Evolutionary conservation across 2,797 vertebrate genomes (phyloP).

Genomic region (Saxicola maurus): DNA sequence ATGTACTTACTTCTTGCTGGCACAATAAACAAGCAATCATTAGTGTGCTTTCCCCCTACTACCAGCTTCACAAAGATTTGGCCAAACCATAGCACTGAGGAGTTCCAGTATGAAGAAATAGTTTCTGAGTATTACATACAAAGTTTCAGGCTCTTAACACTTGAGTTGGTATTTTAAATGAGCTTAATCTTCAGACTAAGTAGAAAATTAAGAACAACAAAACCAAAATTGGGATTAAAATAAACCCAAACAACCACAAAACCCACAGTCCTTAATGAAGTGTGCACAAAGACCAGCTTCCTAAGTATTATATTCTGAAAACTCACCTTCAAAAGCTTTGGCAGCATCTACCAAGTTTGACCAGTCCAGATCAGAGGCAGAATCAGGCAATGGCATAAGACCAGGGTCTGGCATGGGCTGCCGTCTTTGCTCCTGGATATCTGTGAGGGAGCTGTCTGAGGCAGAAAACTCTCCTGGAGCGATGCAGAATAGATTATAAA

Average conservation of each 20-base stretch:
- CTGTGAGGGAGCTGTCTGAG: slow-evolving; percentile 84
- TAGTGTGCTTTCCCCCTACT: not conserved
- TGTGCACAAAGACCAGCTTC: not conserved
- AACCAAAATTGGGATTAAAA: not conserved
- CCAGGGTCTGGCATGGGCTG: slow-evolving; percentile 84
- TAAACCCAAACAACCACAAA: not conserved
- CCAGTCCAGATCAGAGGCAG: slow-evolving; percentile 91
- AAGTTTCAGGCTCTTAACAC: not conserved
- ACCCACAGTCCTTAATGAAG: not conserved
- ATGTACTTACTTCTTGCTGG: not conserved
- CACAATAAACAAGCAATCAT: not conserved
- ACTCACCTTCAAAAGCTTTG: slow-evolving; percentile 94
- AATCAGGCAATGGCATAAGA: slow-evolving; percentile 92
- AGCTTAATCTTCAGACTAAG: not conserved
- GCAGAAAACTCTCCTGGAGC: slow-evolving; percentile 87
- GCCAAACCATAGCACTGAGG: not conserved
- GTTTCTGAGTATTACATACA: not conserved
- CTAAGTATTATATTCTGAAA: not conserved
- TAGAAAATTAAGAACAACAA: not conserved
- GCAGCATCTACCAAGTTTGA: slow-evolving; percentile 94
- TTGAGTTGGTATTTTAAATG: not conserved
- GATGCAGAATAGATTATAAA: not conserved
- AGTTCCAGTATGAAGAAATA: not conserved
- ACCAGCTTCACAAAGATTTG: not conserved
- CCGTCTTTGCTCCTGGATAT: slow-evolving; percentile 82